Percentiles rank a stretch among this genome's conserved stretches.
Evolutionary conservation across 2,113 vertebrate genomes (phyloP).

Genomic region (Trichechus manatus): DNA sequence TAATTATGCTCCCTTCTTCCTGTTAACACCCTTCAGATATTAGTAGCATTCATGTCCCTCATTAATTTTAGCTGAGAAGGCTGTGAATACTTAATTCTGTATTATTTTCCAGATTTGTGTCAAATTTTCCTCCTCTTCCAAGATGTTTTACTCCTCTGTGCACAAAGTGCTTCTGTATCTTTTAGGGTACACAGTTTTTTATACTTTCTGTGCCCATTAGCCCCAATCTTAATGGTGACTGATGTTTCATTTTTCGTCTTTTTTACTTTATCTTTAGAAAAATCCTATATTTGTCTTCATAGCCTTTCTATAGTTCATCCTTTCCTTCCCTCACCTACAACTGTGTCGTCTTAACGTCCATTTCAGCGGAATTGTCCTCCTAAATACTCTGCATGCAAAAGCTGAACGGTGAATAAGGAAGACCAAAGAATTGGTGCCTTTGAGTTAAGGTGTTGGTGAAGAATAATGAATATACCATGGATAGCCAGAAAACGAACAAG

Average conservation of each 20-base stretch:
- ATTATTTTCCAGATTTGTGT: slow-evolving; percentile 63
- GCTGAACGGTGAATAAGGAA: too few species aligned
- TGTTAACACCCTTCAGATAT: slow-evolving; percentile 81
- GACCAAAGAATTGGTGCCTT: too few species aligned
- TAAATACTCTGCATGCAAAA: background rate
- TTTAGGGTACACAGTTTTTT: background rate
- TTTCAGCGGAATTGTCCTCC: background rate
- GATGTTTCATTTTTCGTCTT: background rate
- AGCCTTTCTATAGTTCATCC: background rate
- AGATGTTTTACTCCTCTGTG: background rate
- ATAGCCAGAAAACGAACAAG: too few species aligned
- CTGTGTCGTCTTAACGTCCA: background rate
- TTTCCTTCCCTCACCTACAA: background rate
- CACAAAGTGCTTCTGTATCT: background rate
- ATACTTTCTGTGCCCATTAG: background rate
- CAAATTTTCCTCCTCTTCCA: slow-evolving; percentile 36
- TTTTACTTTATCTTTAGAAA: background rate
- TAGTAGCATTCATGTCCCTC: slow-evolving; percentile 67
- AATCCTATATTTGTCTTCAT: background rate
- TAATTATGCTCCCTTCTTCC: slow-evolving; percentile 73
- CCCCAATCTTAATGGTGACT: background rate
- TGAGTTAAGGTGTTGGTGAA: too few species aligned
- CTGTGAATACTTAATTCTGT: slow-evolving; percentile 66
- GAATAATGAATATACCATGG: too few species aligned
- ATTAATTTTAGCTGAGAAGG: slow-evolving; percentile 78